Conservation (phyloP, 2,888 invertebrate species). For the Conops quadrifasciatus region DNA sequence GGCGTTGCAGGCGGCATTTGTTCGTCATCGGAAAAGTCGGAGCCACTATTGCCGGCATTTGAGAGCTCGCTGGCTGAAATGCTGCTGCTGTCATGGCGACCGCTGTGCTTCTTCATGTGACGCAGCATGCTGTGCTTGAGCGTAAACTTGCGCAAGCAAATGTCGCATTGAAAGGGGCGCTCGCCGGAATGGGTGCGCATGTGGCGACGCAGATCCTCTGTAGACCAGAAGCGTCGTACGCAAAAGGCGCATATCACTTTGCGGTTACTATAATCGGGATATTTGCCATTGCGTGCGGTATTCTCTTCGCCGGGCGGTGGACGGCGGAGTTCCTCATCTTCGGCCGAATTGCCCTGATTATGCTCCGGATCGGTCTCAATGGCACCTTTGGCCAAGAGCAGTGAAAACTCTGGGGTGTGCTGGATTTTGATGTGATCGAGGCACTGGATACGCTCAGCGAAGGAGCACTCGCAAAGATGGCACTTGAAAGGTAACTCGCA, state of each 20-base stretch:
- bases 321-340: slow-evolving; percentile 70
- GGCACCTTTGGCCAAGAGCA: slow-evolving; percentile 84
- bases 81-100: slow-evolving; percentile 67
- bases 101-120: slow-evolving; percentile 88
- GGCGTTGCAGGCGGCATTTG: slow-evolving; percentile 44
- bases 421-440: slow-evolving; percentile 80
- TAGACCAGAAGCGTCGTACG: slow-evolving; percentile 92
- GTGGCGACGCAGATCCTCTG: slow-evolving; percentile 90
- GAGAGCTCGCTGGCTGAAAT: slow-evolving; percentile 44
- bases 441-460: slow-evolving; percentile 80
- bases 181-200: slow-evolving; percentile 95
- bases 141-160: slow-evolving; percentile 87
- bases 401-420: slow-evolving; percentile 81
- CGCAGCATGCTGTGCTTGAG: slow-evolving; percentile 94
- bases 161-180: slow-evolving; percentile 89
- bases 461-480: slow-evolving; percentile 90
- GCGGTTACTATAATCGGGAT: slow-evolving; percentile 86
- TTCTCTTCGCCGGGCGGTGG: slow-evolving; percentile 68
- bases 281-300: slow-evolving; percentile 74
- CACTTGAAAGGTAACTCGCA: slow-evolving; percentile 88
- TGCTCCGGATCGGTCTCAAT: slow-evolving; percentile 68
- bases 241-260: slow-evolving; percentile 94
- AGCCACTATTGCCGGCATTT: slow-evolving; percentile 55
- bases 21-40: slow-evolving; percentile 65
- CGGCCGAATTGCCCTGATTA: slow-evolving; percentile 55